Percentiles rank a stretch among this genome's conserved stretches.
phyloP scores from a whole-genome alignment of 2,113 vertebrate species.

The Ellobius talpinus region DNA sequence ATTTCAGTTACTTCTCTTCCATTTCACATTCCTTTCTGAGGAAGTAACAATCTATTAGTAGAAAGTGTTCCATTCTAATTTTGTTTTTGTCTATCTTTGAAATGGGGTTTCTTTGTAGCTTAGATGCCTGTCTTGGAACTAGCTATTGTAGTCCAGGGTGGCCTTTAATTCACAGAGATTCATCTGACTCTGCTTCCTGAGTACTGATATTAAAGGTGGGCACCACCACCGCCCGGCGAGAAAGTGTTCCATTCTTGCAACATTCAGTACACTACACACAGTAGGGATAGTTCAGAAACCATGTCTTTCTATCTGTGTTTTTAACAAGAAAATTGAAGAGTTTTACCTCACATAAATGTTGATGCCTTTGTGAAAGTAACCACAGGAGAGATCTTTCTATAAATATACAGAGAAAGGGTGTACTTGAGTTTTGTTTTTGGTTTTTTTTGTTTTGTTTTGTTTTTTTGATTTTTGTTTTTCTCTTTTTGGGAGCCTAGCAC shows the following conservation, averaged over 20 bases:
- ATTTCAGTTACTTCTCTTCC: background rate
- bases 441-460: no score
- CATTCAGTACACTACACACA: background rate
- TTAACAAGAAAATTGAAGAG: background rate
- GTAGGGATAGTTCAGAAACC: background rate
- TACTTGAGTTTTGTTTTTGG: no score
- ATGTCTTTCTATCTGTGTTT: background rate
- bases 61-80: background rate
- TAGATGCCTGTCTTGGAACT: no score
- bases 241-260: background rate
- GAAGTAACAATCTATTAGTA: background rate
- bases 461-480: background rate
- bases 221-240: no score
- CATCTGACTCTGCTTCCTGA: no score
- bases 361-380: background rate
- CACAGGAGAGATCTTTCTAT: background rate
- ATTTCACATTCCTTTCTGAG: background rate
- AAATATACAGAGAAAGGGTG: background rate
- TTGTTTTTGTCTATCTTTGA: no score
- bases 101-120: no score
- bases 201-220: no score
- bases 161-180: no score
- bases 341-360: background rate
- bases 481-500: background rate
- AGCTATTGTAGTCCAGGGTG: no score